Evolutionary conservation across 2,888 invertebrate species (phyloP).

Genomic region (Noctua comes): DNA sequence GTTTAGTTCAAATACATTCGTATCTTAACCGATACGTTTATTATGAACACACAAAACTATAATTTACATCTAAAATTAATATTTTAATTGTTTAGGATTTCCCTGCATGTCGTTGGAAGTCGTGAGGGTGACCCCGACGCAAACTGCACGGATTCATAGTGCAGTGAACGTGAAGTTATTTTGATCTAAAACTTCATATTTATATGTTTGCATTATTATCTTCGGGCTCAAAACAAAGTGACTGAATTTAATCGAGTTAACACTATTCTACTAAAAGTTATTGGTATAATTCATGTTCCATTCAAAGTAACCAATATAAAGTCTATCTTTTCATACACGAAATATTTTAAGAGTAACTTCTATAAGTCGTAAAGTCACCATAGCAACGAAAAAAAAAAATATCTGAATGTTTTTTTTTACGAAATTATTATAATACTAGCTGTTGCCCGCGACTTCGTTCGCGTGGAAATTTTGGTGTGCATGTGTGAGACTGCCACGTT

Average conservation of each 20-base stretch:
- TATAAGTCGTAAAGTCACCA: too few relatives aligned
- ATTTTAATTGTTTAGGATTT: background rate
- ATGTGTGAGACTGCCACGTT: too few relatives aligned
- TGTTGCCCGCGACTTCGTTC: too few relatives aligned
- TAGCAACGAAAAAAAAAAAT: too few relatives aligned
- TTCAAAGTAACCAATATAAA: constrained; percentile 28
- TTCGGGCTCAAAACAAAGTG: constrained; percentile 37
- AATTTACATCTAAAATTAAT: background rate
- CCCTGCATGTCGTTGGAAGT: background rate
- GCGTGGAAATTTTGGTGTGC: too few relatives aligned
- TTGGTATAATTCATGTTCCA: constrained; percentile 24
- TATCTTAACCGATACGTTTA: background rate
- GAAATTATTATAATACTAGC: too few relatives aligned
- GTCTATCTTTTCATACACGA: too few relatives aligned
- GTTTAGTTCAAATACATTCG: constrained; percentile 5
- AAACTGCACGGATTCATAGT: background rate
- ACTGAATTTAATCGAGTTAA: constrained; percentile 19
- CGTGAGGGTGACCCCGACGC: constrained; percentile 10
- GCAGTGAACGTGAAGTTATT: constrained; percentile 18
- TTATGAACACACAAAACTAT: background rate
- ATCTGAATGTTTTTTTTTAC: too few relatives aligned
- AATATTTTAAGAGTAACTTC: too few relatives aligned
- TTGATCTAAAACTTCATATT: constrained; percentile 17
- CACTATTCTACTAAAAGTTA: constrained; percentile 18
- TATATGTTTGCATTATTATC: constrained; percentile 31